Evolutionary conservation across 2,113 vertebrate genomes (phyloP), one percentile per base, ranked within the genome.

Genomic region (Cariama cristata): DNA sequence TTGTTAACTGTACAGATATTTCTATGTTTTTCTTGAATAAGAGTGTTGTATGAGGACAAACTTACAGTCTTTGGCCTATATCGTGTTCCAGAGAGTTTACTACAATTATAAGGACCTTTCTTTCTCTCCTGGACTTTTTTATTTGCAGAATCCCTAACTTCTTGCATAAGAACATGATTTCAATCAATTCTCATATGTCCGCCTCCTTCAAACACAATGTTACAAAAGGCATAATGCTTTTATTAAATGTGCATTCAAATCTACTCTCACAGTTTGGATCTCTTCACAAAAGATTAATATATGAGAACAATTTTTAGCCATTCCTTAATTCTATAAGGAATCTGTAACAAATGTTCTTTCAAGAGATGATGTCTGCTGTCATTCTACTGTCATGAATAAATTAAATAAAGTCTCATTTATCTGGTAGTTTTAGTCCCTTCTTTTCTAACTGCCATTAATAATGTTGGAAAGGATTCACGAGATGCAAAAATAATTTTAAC

Each of bases 161-260:
- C 64, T 81, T 95, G 75, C 49, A 53, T 79, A 94, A 91, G 52
- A 62, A 47, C 66, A n/a, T 69, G 76, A 81, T 96, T 96, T 95
- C 73, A 84, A 67, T 79, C 64, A 91, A 4, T 84, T 83, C 23
- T 91, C 42, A 50, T 53, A 40, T 60, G 53, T 62, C 68, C 93
- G 30, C 42, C 50, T 93, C 55, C 58, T 89, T 89, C 66, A 91
- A 90, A 74, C 59, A 84, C 33, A 84, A 33, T 40, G 38, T 85
- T 85, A 84, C 44, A 64, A 94, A 86, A 69, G 12, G 13, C 11
- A 71, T 60, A 80, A 75, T 60, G 17, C n/a, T 62, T 93, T 95
- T 84, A 56, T 44, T 67, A 80, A 91, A 66, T 11, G 33, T 88
- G 6, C 68, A 84, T 88, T 89, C 68, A 91, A 77, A 94, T 89